Percentiles rank a stretch among this genome's conserved stretches.
These are phyloP conservation scores for Stichodactyla helianthus DNA, from an alignment of 64 coral and sea anemone genomes.

Conservation along the genomic window DNA sequence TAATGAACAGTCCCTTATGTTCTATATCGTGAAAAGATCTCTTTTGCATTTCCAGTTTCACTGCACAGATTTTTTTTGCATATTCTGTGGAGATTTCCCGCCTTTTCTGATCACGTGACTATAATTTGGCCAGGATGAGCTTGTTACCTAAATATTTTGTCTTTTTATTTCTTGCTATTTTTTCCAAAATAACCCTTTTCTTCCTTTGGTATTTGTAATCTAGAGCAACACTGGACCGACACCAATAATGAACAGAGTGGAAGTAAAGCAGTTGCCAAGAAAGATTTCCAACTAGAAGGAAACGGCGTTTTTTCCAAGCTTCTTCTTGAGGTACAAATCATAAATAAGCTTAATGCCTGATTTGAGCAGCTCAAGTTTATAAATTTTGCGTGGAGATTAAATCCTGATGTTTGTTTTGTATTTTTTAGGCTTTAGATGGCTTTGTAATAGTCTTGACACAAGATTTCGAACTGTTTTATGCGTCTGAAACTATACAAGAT, in stretches of 20 bases:
- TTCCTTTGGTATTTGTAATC: not conserved
- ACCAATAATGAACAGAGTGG: slow-evolving; percentile 23
- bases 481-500: slow-evolving; percentile 92
- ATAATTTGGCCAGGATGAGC: too few species aligned
- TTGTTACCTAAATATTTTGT: too few species aligned
- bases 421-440: slow-evolving; percentile 87
- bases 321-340: slow-evolving; percentile 59
- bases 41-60: too few species aligned
- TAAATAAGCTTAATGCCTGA: not conserved
- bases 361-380: not conserved
- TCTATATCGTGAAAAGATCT: too few species aligned
- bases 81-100: too few species aligned
- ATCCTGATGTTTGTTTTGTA: not conserved
- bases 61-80: too few species aligned
- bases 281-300: slow-evolving; percentile 46
- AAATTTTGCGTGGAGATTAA: not conserved
- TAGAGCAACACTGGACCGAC: slow-evolving; percentile 63
- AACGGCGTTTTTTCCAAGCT: slow-evolving; percentile 87
- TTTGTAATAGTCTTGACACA: slow-evolving; percentile 97
- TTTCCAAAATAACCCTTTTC: not conserved
- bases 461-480: slow-evolving; percentile 94
- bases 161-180: not conserved
- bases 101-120: too few species aligned
- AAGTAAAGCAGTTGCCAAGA: slow-evolving; percentile 23
- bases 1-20: too few species aligned